Conservation (phyloP, 1,140 invertebrate species). For the Bradysia coprophila region DNA sequence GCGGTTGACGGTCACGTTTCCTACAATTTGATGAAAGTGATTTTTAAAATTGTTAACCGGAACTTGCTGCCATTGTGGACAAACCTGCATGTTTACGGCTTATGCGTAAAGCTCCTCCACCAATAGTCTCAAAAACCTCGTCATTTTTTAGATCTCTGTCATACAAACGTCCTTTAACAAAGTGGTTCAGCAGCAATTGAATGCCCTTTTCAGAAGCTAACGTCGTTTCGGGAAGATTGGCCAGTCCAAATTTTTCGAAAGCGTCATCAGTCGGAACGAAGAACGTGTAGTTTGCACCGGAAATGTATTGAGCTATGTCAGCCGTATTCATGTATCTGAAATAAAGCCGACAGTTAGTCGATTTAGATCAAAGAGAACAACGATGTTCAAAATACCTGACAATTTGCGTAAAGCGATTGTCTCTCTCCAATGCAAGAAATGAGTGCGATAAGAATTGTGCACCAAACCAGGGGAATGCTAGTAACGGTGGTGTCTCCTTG, state of each 20-base stretch:
- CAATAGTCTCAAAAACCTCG: conserved; percentile 27
- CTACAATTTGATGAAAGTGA: conserved; percentile 9
- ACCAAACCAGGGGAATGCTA: conserved; percentile 40
- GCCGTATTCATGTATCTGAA: conserved; percentile 32
- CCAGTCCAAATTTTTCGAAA: conserved; percentile 32
- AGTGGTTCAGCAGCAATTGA: conserved; percentile 37
- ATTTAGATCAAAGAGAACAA: not conserved
- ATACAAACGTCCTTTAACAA: conserved; percentile 36
- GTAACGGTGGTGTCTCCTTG: conserved; percentile 39
- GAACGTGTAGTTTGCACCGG: conserved; percentile 38
- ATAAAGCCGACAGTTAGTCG: not conserved
- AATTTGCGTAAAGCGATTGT: conserved; percentile 31
- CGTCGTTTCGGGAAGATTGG: conserved; percentile 33
- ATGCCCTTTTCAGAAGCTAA: conserved; percentile 30
- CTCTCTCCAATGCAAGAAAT: conserved; percentile 34
- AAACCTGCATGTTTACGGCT: conserved; percentile 26
- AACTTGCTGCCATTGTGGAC: too few relatives aligned
- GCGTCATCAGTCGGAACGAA: conserved; percentile 38
- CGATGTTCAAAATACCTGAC: conserved; percentile 16
- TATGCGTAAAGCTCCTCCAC: conserved; percentile 30
- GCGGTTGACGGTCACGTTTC: conserved; percentile 30
- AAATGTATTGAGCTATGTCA: conserved; percentile 34
- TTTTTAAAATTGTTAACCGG: conserved; percentile 1
- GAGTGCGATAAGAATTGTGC: conserved; percentile 41
- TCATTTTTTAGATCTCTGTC: conserved; percentile 33